Percentiles rank a stretch among this genome's conserved stretches.
Conservation (phyloP, 37 sponge, comb jelly and placozoan species). For the Mnemiopsis leidyi region DNA sequence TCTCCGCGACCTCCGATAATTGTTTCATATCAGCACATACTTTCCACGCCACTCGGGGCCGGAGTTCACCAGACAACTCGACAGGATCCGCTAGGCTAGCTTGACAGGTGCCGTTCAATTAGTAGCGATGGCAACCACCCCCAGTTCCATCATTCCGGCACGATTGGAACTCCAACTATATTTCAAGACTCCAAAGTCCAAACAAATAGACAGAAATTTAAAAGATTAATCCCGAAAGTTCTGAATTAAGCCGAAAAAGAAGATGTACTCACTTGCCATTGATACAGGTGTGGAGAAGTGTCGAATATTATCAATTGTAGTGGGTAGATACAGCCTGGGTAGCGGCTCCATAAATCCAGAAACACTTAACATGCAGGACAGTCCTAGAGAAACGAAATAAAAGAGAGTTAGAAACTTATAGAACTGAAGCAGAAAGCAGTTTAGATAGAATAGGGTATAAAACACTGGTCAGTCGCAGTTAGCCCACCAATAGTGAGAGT, state of each 20-base stretch:
- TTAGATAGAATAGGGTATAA: too few relatives aligned
- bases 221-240: neutral
- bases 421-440: too few relatives aligned
- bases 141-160: too few relatives aligned
- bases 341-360: slow-evolving; percentile 59
- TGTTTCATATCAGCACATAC: neutral
- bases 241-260: too few relatives aligned
- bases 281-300: slow-evolving; percentile 3
- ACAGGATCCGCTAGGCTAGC: neutral
- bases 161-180: too few relatives aligned
- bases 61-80: neutral
- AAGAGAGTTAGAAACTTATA: neutral
- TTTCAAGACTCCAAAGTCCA: neutral
- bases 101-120: neutral
- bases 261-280: slow-evolving; percentile 66
- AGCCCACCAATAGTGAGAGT: too few relatives aligned
- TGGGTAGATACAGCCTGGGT: slow-evolving; percentile 57
- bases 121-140: too few relatives aligned
- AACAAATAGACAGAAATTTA: neutral
- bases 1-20: neutral
- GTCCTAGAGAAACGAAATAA: neutral
- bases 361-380: slow-evolving; percentile 64
- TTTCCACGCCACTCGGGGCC: neutral
- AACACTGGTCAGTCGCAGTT: too few relatives aligned
- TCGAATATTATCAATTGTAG: slow-evolving; percentile 18